Base-by-base conservation (phyloP, 1,140 invertebrate genomes). In the Dendroctonus valens region DNA sequence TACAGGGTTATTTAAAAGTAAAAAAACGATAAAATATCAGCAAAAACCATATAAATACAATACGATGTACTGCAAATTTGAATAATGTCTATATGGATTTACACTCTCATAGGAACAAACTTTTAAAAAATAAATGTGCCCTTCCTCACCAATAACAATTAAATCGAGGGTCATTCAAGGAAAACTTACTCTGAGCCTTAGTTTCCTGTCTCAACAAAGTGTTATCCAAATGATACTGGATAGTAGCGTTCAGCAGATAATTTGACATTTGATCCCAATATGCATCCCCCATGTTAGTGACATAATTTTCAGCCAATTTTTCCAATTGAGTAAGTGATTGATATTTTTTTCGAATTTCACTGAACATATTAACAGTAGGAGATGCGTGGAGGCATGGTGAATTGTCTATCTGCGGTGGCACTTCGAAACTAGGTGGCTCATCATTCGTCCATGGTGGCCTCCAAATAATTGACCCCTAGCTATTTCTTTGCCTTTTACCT, bases 401-500 rank as follows among this genome's bases (percentile, higher is more conserved):
- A 11, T 58, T 46, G 8, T 49, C 40, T 41, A 58, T n/a, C 15
- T 9, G 11, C 11, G 26, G n/a, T 44, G 54, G 39, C 41, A 50
- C 46, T 58, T 50, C 37, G 58, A 58, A 57, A 51, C 41, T 58
- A 15, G 57, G 50, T 40, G 64, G 57, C 57, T 51, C 55, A 68
- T 55, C 66, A 68, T 67, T 57, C 50, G 62, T 67, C 65, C 65
- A 67, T 49, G 65, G 65, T 60, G 59, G 65, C 48, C 72, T 59
- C 70, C 70, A 73, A 48, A 65, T 61, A 48, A 67, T 67, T 83
- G 82, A 84, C 70, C 85, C 83, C 84, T 85, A 86, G 84, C 84
- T 86, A 71, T 82, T 83, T 68, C 83, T 79, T 72, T 85, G 83
- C 42, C 84, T 80, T 74, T 86, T 86, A 70, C 83, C 80, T 54